Evolutionary conservation across 1,140 invertebrate species (phyloP), one percentile per base, ranked within the genome.

Genomic region (Akabosia matsudoensis): DNA sequence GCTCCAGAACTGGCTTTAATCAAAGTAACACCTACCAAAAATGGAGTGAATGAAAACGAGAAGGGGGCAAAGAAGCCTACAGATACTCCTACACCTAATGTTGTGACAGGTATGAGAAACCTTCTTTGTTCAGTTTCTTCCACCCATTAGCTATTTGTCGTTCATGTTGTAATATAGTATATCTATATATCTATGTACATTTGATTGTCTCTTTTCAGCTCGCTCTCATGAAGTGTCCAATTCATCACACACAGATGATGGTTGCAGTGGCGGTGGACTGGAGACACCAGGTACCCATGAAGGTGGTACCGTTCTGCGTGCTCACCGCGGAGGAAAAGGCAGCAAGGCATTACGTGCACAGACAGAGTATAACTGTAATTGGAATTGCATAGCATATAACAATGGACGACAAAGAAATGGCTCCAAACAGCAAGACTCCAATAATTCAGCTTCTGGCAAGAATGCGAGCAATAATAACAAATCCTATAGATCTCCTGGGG

Each of bases 291-390:
- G 56, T 3, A 72, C 22, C 16, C 13, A n/a, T 45, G 64, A 64
- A 71, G 74, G 73, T 33, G 80, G 73, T 16, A 70, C 81, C 30
- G 82, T 79, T 3, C 75, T 83, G 10, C 51, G 83, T 30, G 81
- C 78, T 7, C 82, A 83, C 74, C 79, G 83, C 1, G 81, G 82
- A 16, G 82, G 82, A n/a, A 77, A 79, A 18, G 78, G 75, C 70
- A 64, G 33, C 75, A 76, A 71, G 70, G 51, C 51, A 73, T 74
- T 73, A 37, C 74, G 18, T 10, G 61, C 56, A 73, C 2, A 70
- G 54, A 3, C 70, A 74, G 37, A 72, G 61, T 33, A 79, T 73
- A 10, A 76, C 71, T 14, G 61, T 78, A 73, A 77, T 74, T 45
- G 79, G 80, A 75, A 73, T 79, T 54, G 76, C 75, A 64, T 74